Evolutionary conservation across 2,888 invertebrate genomes (phyloP).

Genomic region (Alloscopus bannaensis): DNA sequence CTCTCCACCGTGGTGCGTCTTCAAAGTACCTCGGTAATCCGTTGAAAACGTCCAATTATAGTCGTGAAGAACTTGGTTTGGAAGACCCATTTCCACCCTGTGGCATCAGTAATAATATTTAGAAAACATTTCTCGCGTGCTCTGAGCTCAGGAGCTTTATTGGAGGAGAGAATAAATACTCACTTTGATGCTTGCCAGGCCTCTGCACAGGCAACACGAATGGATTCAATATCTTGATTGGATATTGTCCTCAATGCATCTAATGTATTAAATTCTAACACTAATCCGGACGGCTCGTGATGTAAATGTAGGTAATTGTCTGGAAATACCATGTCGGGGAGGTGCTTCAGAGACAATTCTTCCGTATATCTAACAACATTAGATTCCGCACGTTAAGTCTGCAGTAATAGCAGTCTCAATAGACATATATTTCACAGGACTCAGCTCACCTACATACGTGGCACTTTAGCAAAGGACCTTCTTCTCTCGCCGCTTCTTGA

Average conservation of each 20-base stretch:
- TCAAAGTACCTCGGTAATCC: conserved; percentile 86
- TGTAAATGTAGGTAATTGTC: conserved; percentile 86
- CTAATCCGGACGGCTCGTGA: conserved; percentile 81
- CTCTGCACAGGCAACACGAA: conserved; percentile 92
- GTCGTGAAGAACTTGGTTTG: conserved; percentile 85
- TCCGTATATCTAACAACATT: conserved; percentile 80
- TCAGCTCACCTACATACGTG: conserved; percentile 69
- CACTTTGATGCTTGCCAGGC: conserved; percentile 94
- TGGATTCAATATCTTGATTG: conserved; percentile 81
- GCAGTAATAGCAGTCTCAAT: neutral
- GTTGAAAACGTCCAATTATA: conserved; percentile 99
- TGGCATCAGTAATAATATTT: no score
- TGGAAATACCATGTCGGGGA: conserved; percentile 99
- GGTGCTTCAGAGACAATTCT: conserved; percentile 88
- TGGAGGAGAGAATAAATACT: conserved; percentile 42
- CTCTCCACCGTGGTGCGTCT: neutral
- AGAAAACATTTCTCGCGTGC: no score
- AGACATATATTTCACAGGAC: neutral
- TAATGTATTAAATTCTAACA: conserved; percentile 89
- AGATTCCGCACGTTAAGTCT: neutral
- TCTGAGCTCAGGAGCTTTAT: no score
- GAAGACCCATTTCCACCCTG: conserved; percentile 81
- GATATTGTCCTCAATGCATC: conserved; percentile 91
- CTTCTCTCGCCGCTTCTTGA: neutral
- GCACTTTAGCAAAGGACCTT: conserved; percentile 54